These are phyloP conservation scores for Orycteropus afer DNA, from an alignment of 2,113 vertebrate genomes.

Conservation along the genomic window DNA sequence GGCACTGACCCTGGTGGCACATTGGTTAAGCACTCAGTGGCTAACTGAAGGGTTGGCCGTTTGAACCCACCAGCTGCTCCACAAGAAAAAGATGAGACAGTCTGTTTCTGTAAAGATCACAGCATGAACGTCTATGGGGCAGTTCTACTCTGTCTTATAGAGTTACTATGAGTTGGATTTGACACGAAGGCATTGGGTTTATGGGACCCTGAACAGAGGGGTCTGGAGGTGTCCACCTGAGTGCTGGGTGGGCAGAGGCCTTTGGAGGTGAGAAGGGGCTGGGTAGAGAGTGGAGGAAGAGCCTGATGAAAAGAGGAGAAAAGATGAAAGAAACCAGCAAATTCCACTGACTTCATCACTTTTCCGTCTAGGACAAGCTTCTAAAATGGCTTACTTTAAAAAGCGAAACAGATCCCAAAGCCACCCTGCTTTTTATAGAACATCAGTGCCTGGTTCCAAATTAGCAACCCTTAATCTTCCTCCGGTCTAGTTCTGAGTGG, in stretches of 20 bases:
- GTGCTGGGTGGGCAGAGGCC: not conserved
- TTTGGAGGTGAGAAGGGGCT: not conserved
- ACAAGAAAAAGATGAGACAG: no score
- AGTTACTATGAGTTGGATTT: not conserved
- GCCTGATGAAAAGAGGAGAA: not conserved
- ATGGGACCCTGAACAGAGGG: accelerated
- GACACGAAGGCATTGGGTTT: not conserved
- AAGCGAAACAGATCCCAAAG: constrained; percentile 51
- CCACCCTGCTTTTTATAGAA: constrained; percentile 72
- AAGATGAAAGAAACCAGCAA: not conserved
- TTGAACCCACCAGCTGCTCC: no score
- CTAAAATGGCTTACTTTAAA: constrained; percentile 53
- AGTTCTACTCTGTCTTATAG: no score
- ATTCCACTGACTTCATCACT: constrained; percentile 24
- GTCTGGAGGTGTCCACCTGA: not conserved
- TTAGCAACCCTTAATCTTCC: constrained; percentile 75
- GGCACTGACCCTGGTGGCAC: no score
- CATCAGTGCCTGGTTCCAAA: constrained; percentile 65
- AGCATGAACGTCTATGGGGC: not conserved
- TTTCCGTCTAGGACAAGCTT: constrained; percentile 49
- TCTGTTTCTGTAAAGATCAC: not conserved
- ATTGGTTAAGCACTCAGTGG: no score
- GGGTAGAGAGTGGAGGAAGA: not conserved
- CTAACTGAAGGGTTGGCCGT: no score
- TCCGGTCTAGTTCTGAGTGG: not conserved